Conservation (phyloP, 2,797 vertebrate species). For the Aeoliscus strigatus region DNA sequence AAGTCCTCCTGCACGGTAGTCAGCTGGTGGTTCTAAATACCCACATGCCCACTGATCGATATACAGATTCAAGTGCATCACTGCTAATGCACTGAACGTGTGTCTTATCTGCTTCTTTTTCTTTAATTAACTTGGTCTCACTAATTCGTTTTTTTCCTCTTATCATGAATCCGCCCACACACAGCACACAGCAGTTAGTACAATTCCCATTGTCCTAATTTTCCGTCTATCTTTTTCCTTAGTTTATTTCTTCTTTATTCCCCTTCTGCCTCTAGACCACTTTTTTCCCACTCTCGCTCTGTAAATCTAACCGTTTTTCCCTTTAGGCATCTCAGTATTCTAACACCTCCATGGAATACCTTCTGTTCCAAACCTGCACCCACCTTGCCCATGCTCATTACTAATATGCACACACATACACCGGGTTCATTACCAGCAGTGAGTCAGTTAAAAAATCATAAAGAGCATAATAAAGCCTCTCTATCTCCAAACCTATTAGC, state of each 20-base stretch:
- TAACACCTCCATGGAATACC: slow-evolving; percentile 20
- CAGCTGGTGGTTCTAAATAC: slow-evolving; percentile 24
- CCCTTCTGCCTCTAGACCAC: no score
- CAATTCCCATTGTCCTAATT: slow-evolving; percentile 30
- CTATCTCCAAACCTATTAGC: slow-evolving; percentile 54
- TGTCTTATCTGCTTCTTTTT: slow-evolving; percentile 21
- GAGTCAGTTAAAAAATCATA: slow-evolving; percentile 59
- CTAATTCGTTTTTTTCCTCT: slow-evolving; percentile 30
- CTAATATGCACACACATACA: slow-evolving; percentile 9
- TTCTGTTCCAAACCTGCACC: slow-evolving; percentile 36
- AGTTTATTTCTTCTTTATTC: no score
- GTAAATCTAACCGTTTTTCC: no score
- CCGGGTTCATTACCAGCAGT: slow-evolving; percentile 27
- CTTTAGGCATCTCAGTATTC: slow-evolving; percentile 28
- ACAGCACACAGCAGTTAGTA: slow-evolving; percentile 29
- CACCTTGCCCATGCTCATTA: slow-evolving; percentile 23
- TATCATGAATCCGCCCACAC: slow-evolving; percentile 23
- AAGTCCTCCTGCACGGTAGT: slow-evolving; percentile 7
- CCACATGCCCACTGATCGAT: slow-evolving; percentile 23
- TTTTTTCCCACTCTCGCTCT: no score
- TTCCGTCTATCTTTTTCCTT: no score
- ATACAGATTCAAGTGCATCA: slow-evolving; percentile 26
- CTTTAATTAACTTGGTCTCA: slow-evolving; percentile 31
- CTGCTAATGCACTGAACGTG: slow-evolving; percentile 23
- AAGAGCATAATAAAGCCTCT: slow-evolving; percentile 53